Evolutionary conservation across 2,888 invertebrate genomes (phyloP), one percentile per base, ranked within the genome.

Genomic region (Acholoe squamosa): DNA sequence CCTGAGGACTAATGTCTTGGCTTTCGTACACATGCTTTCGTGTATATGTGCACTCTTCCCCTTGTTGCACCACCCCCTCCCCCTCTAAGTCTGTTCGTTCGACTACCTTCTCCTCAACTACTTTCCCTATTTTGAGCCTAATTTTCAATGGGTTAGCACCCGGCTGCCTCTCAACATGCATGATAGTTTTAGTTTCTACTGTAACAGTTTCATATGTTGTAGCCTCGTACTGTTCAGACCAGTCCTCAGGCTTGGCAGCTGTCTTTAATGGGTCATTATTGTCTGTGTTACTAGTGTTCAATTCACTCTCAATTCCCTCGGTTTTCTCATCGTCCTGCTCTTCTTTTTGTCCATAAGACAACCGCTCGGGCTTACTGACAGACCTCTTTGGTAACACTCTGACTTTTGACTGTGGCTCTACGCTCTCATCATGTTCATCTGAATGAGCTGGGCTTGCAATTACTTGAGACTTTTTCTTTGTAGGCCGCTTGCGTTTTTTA

Each of bases 51-150:
- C 80, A 80, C 19, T 43, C 80, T n/a, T 80, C 80, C 43, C 80
- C 80, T 22, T 80, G 80, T 34, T 80, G 33, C 12, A 80, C 19
- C 14, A 33, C 10, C 0, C 80, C 80, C 19, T 33, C 80, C 0
- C 80, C 80, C 19, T 80, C 54, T 54, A 86, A 31, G 28, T 86
- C 86, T 0, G 54, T 86, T 16, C 67, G n/a, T 16, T 89, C 67
- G 0, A 89, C 67, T 12, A 89, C 67, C 28, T 90, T 90, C 56
- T 90, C 90, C 25, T 90, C 80, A 14, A 90, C 80, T 0, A 90
- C 52, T 22, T 80, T 90, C 12, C 84, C 84, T 7, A 90, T 43
- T 52, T 90, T 90, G 22, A 90, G 84, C 61, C 80, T 90, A 10
- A 90, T n/a, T 33, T 80, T 90, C 34, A 89, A 28, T 10, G 89